Evolutionary conservation across 2,797 vertebrate genomes (phyloP).

Genomic region (Acomys russatus): DNA sequence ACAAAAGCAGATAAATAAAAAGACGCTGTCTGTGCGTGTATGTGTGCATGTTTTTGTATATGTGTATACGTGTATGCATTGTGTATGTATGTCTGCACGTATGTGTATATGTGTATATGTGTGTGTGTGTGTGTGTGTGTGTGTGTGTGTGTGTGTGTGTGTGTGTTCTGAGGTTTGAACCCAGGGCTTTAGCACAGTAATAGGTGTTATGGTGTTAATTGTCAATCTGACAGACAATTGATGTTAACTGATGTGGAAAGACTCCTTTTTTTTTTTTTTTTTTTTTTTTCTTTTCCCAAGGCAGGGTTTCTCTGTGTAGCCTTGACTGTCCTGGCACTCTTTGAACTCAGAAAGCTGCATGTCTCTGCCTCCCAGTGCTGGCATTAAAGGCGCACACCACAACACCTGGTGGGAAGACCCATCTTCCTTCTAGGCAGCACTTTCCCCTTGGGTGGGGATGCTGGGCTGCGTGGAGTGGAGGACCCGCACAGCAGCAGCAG

Average conservation of each 20-base stretch:
- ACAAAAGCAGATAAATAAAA: too few relatives aligned
- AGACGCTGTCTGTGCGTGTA: not conserved
- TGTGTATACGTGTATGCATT: not conserved
- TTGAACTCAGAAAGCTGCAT: not conserved
- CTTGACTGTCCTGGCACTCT: not conserved
- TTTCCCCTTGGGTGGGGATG: not conserved
- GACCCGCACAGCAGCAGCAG: not conserved
- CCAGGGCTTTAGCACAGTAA: not conserved
- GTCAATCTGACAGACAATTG: not conserved
- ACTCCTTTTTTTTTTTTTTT: too few relatives aligned
- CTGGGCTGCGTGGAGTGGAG: not conserved
- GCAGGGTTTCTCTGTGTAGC: too few relatives aligned
- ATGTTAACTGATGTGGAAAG: not conserved
- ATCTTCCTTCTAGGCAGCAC: not conserved
- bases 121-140: not conserved
- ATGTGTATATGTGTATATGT: not conserved
- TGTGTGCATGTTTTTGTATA: not conserved
- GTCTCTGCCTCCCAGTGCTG: too few relatives aligned
- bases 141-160: not conserved
- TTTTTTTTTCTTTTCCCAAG: too few relatives aligned
- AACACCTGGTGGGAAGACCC: too few relatives aligned
- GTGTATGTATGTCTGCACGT: not conserved
- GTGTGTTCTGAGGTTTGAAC: not conserved
- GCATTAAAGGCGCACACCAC: too few relatives aligned
- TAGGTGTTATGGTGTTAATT: not conserved